Evolutionary conservation across 2,888 invertebrate species (phyloP).

Genomic region (Caenorhabditis doughertyi): DNA sequence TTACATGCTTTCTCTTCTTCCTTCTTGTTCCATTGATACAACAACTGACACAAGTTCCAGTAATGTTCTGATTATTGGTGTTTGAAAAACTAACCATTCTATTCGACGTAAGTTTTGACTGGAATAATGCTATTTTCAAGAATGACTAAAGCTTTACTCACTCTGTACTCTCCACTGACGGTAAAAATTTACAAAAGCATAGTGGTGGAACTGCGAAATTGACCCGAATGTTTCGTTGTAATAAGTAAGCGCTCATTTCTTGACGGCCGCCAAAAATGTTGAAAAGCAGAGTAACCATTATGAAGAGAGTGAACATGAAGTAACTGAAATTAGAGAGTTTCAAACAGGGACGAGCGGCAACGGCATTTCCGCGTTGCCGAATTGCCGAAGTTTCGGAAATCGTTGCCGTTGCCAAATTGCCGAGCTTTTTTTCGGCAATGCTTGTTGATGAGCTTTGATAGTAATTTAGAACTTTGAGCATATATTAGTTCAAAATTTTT

Average conservation of each 20-base stretch:
- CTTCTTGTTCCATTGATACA: constrained; percentile 78
- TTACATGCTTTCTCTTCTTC: constrained; percentile 56
- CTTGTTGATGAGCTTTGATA: too few relatives aligned
- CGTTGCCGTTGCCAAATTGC: not conserved
- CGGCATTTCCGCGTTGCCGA: too few relatives aligned
- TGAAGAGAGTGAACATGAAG: constrained; percentile 82
- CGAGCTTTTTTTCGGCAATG: too few relatives aligned
- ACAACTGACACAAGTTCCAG: constrained; percentile 79
- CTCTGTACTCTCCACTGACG: constrained; percentile 68
- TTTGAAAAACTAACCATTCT: constrained; percentile 82
- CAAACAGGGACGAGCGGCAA: too few relatives aligned
- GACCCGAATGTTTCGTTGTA: constrained; percentile 63
- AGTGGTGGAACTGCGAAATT: constrained; percentile 72
- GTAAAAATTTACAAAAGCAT: constrained; percentile 71
- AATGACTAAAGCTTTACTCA: constrained; percentile 12
- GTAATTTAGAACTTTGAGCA: too few relatives aligned
- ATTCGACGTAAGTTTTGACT: constrained; percentile 77
- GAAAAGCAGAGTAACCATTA: constrained; percentile 79
- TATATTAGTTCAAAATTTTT: too few relatives aligned
- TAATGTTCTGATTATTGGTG: constrained; percentile 79
- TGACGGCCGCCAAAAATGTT: constrained; percentile 79
- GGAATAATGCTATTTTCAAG: constrained; percentile 21
- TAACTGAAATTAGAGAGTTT: constrained; percentile 70
- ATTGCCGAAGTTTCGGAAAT: not conserved
- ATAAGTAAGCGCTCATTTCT: constrained; percentile 76